Percentiles rank a stretch among this genome's conserved stretches.
Evolutionary conservation across 2,113 vertebrate species (phyloP).

Genomic region (Hippopotamus amphibius): DNA sequence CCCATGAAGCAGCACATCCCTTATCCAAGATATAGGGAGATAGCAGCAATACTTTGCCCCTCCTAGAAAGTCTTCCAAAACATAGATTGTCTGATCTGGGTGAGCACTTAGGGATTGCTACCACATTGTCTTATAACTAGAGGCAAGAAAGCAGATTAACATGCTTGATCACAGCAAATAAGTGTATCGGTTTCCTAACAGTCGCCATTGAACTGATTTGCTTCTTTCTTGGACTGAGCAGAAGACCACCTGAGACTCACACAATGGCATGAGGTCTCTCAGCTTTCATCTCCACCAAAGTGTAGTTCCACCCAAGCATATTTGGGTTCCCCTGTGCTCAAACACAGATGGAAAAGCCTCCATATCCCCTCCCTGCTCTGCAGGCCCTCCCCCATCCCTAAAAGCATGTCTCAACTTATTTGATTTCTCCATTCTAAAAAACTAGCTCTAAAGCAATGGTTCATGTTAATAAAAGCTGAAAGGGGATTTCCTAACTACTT

Average conservation of each 20-base stretch:
- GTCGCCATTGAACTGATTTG: not conserved
- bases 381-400: fast-evolving
- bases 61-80: not conserved
- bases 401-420: not conserved
- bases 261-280: not conserved
- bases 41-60: not conserved
- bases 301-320: not conserved
- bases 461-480: not conserved
- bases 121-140: not conserved
- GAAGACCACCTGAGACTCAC: not conserved
- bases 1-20: not conserved
- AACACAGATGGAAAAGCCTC: not conserved
- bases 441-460: not conserved
- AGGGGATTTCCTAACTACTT: not conserved
- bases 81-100: not conserved
- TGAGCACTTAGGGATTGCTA: not conserved
- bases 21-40: not conserved
- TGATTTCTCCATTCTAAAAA: not conserved
- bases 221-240: not conserved
- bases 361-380: not conserved
- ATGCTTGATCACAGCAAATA: not conserved
- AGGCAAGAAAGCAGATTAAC: conserved; percentile 27
- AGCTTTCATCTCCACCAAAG: not conserved
- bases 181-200: not conserved
- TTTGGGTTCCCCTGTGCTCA: not conserved